These are phyloP conservation scores for Zosterops hypoxanthus DNA, from an alignment of 2,113 vertebrate species.

Conservation along the genomic window DNA sequence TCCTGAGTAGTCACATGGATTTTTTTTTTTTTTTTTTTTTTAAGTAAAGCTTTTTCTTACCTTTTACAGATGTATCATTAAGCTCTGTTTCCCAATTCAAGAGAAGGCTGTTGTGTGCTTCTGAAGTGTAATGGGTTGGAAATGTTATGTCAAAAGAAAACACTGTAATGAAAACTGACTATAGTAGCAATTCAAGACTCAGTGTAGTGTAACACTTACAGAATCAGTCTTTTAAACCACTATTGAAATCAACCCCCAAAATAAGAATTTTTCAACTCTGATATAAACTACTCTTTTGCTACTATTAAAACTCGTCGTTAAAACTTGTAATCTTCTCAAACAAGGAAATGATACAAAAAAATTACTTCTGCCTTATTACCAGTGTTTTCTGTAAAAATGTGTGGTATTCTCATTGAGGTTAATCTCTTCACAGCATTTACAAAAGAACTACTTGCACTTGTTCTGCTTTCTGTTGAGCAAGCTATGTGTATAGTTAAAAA, in stretches of 20 bases:
- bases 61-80: background rate
- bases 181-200: constrained; percentile 25
- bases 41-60: background rate
- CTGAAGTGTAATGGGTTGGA: constrained; percentile 27
- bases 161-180: constrained; percentile 12
- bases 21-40: background rate
- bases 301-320: background rate
- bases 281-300: background rate
- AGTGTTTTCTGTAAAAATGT: background rate
- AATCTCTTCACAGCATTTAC: background rate
- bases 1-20: background rate
- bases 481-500: background rate
- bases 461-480: background rate
- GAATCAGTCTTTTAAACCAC: background rate
- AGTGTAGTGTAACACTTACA: background rate
- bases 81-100: background rate
- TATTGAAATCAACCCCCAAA: background rate
- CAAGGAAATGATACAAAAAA: background rate
- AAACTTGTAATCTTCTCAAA: background rate
- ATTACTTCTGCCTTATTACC: background rate
- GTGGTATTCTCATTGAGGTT: background rate
- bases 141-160: constrained; percentile 37
- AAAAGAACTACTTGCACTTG: background rate
- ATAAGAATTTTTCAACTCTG: background rate
- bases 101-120: background rate